These are phyloP conservation scores for Eristalis arbustorum DNA, from an alignment of 2,888 invertebrate genomes.

Conservation along the genomic window DNA sequence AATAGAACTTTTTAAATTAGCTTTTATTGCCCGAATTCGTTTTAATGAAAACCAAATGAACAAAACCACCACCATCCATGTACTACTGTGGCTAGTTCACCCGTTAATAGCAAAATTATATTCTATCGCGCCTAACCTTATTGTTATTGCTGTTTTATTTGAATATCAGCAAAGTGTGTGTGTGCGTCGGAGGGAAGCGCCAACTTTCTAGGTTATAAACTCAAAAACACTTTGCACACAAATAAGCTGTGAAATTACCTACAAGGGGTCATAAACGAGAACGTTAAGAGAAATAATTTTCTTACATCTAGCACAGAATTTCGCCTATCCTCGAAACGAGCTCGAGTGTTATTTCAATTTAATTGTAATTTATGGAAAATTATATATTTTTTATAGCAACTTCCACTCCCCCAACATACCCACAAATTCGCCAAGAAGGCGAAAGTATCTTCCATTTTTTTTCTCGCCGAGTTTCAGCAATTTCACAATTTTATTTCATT, in stretches of 20 bases:
- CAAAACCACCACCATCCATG: background rate
- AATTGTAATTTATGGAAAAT: slow-evolving; percentile 68
- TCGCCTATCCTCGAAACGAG: slow-evolving; percentile 30
- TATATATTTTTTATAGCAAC: slow-evolving; percentile 25
- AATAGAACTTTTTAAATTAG: slow-evolving; percentile 50
- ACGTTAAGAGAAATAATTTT: slow-evolving; percentile 54
- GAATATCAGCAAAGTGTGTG: slow-evolving; percentile 51
- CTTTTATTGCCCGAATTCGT: slow-evolving; percentile 25
- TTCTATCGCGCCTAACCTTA: slow-evolving; percentile 23
- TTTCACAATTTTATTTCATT: background rate
- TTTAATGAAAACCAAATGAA: slow-evolving; percentile 3
- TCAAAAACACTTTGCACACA: slow-evolving; percentile 55
- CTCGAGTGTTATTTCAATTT: slow-evolving; percentile 64
- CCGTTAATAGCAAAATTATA: slow-evolving; percentile 50
- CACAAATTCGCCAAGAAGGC: background rate
- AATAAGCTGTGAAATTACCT: slow-evolving; percentile 66
- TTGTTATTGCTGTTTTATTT: slow-evolving; percentile 64
- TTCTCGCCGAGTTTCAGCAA: slow-evolving; percentile 20
- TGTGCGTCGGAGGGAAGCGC: slow-evolving; percentile 1
- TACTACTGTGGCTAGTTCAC: slow-evolving; percentile 26
- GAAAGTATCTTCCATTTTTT: background rate
- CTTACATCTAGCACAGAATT: slow-evolving; percentile 5
- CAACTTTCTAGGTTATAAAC: slow-evolving; percentile 24
- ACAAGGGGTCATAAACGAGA: slow-evolving; percentile 51
- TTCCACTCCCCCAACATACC: background rate